These are phyloP conservation scores for Electrona antarctica DNA, from an alignment of 2,113 vertebrate species.

Conservation along the genomic window DNA sequence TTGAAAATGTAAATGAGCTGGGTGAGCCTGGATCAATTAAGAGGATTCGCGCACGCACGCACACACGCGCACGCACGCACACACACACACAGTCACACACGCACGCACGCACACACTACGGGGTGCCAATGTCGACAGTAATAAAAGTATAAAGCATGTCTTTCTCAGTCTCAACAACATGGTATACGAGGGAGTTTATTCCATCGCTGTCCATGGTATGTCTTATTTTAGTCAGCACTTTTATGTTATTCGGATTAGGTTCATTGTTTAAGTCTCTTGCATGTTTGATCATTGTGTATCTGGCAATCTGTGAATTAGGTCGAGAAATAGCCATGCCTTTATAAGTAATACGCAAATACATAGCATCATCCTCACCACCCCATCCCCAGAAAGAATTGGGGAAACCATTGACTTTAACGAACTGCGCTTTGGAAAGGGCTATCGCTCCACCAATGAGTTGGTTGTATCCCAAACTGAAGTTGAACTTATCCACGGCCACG, in stretches of 20 bases:
- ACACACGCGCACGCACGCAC: too few species aligned
- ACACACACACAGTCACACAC: too few species aligned
- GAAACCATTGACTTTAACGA: slow-evolving; percentile 90
- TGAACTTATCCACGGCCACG: slow-evolving; percentile 95
- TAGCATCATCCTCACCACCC: slow-evolving; percentile 97
- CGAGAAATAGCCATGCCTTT: slow-evolving; percentile 87
- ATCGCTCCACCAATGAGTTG: slow-evolving; percentile 91
- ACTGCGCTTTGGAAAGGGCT: slow-evolving; percentile 89
- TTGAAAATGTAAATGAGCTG: too few species aligned
- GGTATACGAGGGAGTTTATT: slow-evolving; percentile 85
- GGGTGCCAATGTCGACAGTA: slow-evolving; percentile 82
- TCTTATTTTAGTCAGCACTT: slow-evolving; percentile 76
- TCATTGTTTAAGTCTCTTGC: slow-evolving; percentile 88
- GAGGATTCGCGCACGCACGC: too few species aligned
- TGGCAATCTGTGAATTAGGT: slow-evolving; percentile 81
- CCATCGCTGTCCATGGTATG: slow-evolving; percentile 86
- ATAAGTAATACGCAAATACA: slow-evolving; percentile 75
- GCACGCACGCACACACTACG: neutral
- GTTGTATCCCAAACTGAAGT: slow-evolving; percentile 88
- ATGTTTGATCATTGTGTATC: slow-evolving; percentile 91
- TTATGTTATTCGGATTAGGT: slow-evolving; percentile 81
- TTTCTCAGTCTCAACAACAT: slow-evolving; percentile 79
- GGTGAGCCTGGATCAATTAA: too few species aligned
- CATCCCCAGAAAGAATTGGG: slow-evolving; percentile 97
- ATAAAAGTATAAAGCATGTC: slow-evolving; percentile 86